Conservation (phyloP, 1,140 invertebrate species). For the Drosophila virilis region DNA sequence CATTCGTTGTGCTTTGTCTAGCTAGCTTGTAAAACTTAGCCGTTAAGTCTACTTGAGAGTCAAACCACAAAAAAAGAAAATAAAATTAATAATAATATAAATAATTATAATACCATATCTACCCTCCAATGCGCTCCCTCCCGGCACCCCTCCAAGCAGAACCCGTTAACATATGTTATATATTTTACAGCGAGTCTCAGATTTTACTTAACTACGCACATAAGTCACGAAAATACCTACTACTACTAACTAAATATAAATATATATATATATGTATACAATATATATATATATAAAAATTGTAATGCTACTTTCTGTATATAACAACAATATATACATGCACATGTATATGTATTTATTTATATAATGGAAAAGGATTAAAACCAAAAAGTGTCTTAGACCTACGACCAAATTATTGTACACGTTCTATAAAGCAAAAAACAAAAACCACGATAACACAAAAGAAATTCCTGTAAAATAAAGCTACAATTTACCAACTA, state of each 20-base stretch:
- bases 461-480: conserved; percentile 56
- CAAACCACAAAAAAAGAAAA: neutral
- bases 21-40: conserved; percentile 51
- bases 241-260: conserved; percentile 46
- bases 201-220: conserved; percentile 82
- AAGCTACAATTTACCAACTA: conserved; percentile 49
- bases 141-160: conserved; percentile 11
- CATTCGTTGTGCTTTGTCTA: conserved; percentile 40
- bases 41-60: conserved; percentile 71
- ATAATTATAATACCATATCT: neutral
- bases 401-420: conserved; percentile 81
- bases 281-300: conserved; percentile 11
- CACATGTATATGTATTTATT: conserved; percentile 51
- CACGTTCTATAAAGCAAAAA: conserved; percentile 44
- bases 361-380: conserved; percentile 62
- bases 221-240: conserved; percentile 70
- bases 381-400: conserved; percentile 83
- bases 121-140: conserved; percentile 3
- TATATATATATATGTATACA: conserved; percentile 13
- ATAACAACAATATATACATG: conserved; percentile 57
- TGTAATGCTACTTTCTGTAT: conserved; percentile 67
- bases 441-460: conserved; percentile 12
- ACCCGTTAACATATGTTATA: conserved; percentile 33
- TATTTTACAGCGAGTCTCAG: conserved; percentile 76
- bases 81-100: no score